A percentile compares a stretch with the other conserved stretches of the same genome.
Evolutionary conservation across 30 jellyfish, hydroid and myxozoan species (phyloP).

Genomic region (Chrysaora quinquecirrha): DNA sequence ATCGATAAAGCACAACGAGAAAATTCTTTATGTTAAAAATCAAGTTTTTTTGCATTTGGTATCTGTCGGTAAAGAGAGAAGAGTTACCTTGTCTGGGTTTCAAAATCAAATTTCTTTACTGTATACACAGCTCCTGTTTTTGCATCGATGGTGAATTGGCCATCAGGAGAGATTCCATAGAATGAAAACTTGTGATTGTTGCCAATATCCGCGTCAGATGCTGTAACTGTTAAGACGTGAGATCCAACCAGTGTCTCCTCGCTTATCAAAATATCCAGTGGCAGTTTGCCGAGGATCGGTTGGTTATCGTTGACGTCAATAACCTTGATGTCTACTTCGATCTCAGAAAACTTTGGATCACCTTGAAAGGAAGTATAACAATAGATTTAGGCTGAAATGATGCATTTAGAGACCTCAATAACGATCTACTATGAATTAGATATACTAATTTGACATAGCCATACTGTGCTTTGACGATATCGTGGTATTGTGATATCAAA

Average conservation of each 20-base stretch:
- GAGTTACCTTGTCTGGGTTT: conserved; percentile 49
- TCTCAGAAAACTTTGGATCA: conserved; percentile 54
- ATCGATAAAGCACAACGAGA: too few species aligned
- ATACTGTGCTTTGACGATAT: too few species aligned
- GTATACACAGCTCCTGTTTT: conserved; percentile 77
- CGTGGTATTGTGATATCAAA: too few species aligned
- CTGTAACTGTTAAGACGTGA: conserved; percentile 63
- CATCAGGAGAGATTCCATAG: conserved; percentile 44
- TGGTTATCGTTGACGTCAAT: conserved; percentile 75
- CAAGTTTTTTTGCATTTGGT: too few species aligned
- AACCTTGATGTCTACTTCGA: conserved; percentile 65
- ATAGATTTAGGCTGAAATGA: too few species aligned
- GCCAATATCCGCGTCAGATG: conserved; percentile 82
- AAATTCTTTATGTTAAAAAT: too few species aligned
- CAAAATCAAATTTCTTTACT: conserved; percentile 54
- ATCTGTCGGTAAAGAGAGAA: too few species aligned
- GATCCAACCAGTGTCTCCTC: conserved; percentile 80
- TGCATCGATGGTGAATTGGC: conserved; percentile 51
- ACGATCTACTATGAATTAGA: too few species aligned
- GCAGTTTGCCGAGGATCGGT: conserved; percentile 57
- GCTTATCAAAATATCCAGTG: conserved; percentile 55
- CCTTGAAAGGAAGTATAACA: conserved; percentile 36
- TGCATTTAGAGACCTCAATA: too few species aligned
- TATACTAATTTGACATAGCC: too few species aligned
- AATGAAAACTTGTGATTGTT: conserved; percentile 49